Base-by-base conservation (phyloP, 2,113 vertebrate species). In the Numenius arquata region DNA sequence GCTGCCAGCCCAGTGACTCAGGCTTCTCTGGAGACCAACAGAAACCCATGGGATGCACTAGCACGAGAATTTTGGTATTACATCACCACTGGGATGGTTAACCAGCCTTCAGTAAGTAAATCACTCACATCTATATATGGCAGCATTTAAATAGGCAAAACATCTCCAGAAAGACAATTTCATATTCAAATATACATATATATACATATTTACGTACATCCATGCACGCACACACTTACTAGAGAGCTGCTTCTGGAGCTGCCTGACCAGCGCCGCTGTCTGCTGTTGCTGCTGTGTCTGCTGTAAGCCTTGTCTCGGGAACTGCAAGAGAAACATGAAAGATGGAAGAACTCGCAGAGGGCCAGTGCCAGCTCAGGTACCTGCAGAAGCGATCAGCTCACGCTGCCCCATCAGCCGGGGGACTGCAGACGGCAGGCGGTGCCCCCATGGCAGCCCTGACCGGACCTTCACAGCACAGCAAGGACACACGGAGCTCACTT, bases 281-380 rank as follows among this genome's bases (percentile, higher is more conserved):
- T 98, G 98, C 23, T 98, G 98, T 27, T 98, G 98, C 94, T 98
- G 98, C 95, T 98, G 98, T 0, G 98, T 98, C 96, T 98, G 98
- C 59, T 98, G 98, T 72, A 98, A 71, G 87, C 97, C 98, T 86
- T 96, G 97, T 84, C 98, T 94, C 14, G 98, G 95, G 12, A 98
- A 98, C 98, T 98, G 97, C n/a, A 93, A 97, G 79, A 95, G 95
- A 27, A 90, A 91, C 5, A 78, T 0, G 50, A 71, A 19, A 75
- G 89, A 32, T 70, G 81, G 26, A 34, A 32, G 45, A 25, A 29
- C 12, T 1, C 6, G 4, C n/a, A 12, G 7, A 8, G 45, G 7
- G 2, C n/a, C 1, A 30, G 56, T 2, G n/a, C 30, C 36, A 15
- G 3, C 9, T 1, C 16, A 5, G 26, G 66, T 6, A 9, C 6